phyloP scores from a whole-genome alignment of 2,888 invertebrate species.

The Leptopterna dolabrata region DNA sequence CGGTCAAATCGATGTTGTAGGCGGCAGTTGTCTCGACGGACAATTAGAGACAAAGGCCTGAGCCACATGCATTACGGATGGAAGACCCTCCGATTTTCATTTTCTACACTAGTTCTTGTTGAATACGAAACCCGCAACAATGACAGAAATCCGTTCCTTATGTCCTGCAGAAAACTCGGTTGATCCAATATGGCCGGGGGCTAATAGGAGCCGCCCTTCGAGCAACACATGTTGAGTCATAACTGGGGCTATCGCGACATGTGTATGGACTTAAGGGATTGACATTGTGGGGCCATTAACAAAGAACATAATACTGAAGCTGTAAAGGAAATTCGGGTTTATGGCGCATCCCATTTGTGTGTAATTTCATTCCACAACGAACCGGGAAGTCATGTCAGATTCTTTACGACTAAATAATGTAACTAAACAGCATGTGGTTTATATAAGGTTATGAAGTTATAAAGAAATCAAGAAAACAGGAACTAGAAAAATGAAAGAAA shows the following conservation, averaged over 20 bases:
- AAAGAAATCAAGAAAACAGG: too few species aligned
- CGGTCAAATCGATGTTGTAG: constrained; percentile 16
- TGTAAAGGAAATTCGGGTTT: not conserved
- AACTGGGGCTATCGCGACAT: constrained; percentile 34
- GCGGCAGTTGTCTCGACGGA: constrained; percentile 9
- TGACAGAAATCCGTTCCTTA: not conserved
- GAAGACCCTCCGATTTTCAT: constrained; percentile 5
- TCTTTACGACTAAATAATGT: too few species aligned
- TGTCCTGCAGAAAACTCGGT: not conserved
- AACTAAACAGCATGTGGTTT: too few species aligned
- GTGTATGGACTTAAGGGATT: constrained; percentile 34
- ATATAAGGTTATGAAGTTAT: too few species aligned
- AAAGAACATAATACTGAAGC: not conserved
- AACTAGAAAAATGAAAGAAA: too few species aligned
- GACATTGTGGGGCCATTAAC: not conserved
- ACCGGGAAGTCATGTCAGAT: too few species aligned
- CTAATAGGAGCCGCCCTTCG: not conserved
- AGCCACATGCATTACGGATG: not conserved
- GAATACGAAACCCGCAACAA: not conserved
- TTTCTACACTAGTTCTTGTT: not conserved
- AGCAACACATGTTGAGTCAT: constrained; percentile 18
- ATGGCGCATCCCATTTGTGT: not conserved
- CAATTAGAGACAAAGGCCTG: constrained; percentile 18
- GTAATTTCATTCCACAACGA: not conserved
- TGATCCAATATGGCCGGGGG: constrained; percentile 25